Conservation (phyloP, 2,113 vertebrate species). For the Thamnophis sirtalis region DNA sequence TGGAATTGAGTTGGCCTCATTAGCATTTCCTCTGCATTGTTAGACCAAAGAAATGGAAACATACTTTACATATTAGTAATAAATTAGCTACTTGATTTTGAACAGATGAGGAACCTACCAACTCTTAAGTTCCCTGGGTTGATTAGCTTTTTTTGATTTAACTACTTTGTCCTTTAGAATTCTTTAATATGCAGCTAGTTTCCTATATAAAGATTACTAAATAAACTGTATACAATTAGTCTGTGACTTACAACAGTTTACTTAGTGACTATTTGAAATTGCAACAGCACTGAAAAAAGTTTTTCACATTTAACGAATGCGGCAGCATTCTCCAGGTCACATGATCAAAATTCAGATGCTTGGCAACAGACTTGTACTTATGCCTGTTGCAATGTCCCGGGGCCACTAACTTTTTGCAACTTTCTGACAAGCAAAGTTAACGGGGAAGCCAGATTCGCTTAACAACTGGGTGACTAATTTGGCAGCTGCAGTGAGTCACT, state of each 20-base stretch:
- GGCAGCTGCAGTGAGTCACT: neutral
- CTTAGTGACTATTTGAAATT: neutral
- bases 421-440: neutral
- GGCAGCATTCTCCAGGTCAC: neutral
- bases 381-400: neutral
- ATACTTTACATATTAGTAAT: neutral
- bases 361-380: neutral
- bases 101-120: neutral
- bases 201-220: neutral
- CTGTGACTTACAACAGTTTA: neutral
- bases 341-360: neutral
- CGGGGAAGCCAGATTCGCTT: neutral
- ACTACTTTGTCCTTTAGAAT: neutral
- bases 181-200: neutral
- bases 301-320: neutral
- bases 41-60: neutral
- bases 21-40: neutral
- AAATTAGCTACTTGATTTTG: neutral
- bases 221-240: neutral
- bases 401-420: neutral
- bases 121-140: rapidly evolving
- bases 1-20: neutral
- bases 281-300: neutral
- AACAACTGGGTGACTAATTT: neutral
- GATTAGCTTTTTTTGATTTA: neutral